Conservation (phyloP, 2,797 vertebrate species). For the Tapirus indicus region DNA sequence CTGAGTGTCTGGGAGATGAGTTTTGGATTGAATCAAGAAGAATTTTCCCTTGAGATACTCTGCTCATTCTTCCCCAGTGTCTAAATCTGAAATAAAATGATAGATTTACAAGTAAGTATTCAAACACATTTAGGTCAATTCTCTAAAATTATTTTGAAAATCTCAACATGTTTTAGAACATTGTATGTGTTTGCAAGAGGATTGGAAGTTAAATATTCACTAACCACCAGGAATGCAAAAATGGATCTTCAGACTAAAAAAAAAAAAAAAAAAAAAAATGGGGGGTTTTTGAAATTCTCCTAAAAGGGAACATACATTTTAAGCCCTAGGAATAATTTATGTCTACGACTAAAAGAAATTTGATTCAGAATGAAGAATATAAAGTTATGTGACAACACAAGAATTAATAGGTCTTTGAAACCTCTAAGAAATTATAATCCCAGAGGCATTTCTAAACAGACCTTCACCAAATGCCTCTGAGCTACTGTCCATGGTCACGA, state of each 20-base stretch:
- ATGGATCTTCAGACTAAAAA: neutral
- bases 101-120: neutral
- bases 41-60: neutral
- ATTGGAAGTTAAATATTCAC: neutral
- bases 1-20: too few relatives aligned
- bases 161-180: too few relatives aligned
- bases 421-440: neutral
- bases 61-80: neutral
- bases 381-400: neutral
- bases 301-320: neutral
- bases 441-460: neutral
- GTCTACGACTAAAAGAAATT: accelerated
- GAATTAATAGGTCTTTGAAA: neutral
- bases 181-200: neutral
- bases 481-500: neutral
- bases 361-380: neutral
- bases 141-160: too few relatives aligned
- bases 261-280: neutral
- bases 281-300: neutral
- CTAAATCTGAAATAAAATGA: neutral
- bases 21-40: neutral
- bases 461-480: neutral
- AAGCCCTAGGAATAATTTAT: neutral
- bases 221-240: neutral
- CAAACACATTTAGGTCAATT: too few relatives aligned